Percentiles rank a stretch among this genome's conserved stretches.
Conservation (phyloP, 35 echinoderm and acorn worm genomes). For the Patiria miniata region DNA sequence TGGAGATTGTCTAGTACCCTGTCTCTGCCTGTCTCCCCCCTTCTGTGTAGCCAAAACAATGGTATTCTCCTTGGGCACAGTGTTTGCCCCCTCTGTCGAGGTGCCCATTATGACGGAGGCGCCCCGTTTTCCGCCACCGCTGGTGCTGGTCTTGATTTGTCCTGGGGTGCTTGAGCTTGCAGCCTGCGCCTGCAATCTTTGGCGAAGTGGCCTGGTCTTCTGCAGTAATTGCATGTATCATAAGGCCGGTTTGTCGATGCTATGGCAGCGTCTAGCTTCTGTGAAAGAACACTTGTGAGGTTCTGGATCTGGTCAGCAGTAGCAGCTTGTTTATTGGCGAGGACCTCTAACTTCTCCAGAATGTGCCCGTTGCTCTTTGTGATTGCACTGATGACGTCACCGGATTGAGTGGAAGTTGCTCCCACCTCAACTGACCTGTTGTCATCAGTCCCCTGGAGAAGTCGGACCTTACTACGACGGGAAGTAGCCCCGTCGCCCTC, state of each 20-base stretch:
- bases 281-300: background rate
- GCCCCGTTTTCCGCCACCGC: background rate
- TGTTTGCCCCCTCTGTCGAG: background rate
- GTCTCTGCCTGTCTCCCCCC: background rate
- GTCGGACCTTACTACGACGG: no score
- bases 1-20: background rate
- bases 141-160: no score
- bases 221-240: background rate
- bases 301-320: no score
- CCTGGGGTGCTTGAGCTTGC: background rate
- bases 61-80: background rate
- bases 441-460: background rate
- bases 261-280: background rate
- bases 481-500: background rate
- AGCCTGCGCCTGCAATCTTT: no score
- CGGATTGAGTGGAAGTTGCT: no score
- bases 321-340: no score
- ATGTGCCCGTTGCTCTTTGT: no score
- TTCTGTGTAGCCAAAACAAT: background rate
- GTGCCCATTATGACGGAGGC: background rate
- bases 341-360: no score
- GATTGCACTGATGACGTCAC: no score
- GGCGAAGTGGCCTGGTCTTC: background rate
- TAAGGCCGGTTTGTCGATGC: background rate
- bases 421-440: background rate